Base-by-base conservation (phyloP, 2,888 invertebrate genomes). In the Trichogramma dendrolimi region DNA sequence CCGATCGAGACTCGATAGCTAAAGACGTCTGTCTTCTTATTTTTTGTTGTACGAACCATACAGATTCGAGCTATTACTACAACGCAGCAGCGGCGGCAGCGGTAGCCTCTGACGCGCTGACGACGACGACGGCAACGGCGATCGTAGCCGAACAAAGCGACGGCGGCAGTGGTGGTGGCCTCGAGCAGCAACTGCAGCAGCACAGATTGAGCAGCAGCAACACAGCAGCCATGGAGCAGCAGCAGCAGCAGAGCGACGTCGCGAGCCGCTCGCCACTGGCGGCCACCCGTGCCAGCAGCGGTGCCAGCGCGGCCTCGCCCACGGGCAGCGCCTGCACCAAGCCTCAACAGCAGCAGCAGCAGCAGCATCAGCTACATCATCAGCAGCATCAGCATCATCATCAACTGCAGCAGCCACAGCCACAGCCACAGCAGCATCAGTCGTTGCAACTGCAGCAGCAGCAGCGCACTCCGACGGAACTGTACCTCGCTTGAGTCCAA, bases 311-410 rank as follows among this genome's bases (percentile, higher is more conserved):
- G 42, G 86, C 87, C 51, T 88, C 88, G 49, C 88, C 88, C 48
- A 87, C 87, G 67, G 88, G 87, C 68, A 87, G 87, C 75, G 87
- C 87, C 64, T 87, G 87, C 77, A 83, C 86, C 65, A 87, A 87
- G 76, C 82, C 83, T 66, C 86, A 87, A 74, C 76, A 77, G 69
- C 69, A 71, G 50, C 71, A 77, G 69, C 69, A 71, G 50, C 71
- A 46, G 46, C 46, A 46, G n/a, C 46, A 10, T 10, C 46, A 7
- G 46, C n/a, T 27, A 2, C 27, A 27, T 27, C 27, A 27, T 27
- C 27, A 27, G 27, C 27, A 27, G 27, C 27, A 27, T 27, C 27
- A 27, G 27, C 27, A 27, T 27, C 27, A 27, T 27, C 27, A 27
- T 27, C 27, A 2, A 2, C 27, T 27, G 27, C 27, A 27, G 27